Conservation (phyloP, 1,140 invertebrate species). For the Venturia canescens region DNA sequence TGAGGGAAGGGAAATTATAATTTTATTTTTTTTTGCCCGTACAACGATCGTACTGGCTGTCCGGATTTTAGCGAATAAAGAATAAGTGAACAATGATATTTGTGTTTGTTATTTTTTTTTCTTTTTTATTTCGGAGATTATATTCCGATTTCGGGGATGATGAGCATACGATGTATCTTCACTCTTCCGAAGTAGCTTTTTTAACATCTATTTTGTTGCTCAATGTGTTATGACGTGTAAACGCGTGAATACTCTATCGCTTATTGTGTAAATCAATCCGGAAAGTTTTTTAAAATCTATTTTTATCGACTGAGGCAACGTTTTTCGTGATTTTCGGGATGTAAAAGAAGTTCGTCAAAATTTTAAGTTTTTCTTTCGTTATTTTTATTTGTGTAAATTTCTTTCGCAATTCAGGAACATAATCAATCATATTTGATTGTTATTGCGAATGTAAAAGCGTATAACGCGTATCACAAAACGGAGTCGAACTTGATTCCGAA, state of each 20-base stretch:
- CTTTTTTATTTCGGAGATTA: no score
- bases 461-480: neutral
- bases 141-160: no score
- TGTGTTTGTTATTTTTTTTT: neutral
- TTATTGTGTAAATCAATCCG: neutral
- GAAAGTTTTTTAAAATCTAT: neutral
- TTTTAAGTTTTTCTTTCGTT: no score
- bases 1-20: neutral
- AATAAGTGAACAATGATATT: neutral
- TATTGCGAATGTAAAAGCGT: neutral
- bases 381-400: no score
- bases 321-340: no score
- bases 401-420: no score
- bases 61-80: neutral
- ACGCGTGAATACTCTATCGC: neutral
- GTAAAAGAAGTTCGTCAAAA: no score
- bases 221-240: neutral
- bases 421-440: neutral
- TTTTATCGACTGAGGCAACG: no score
- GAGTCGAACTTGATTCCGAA: no score
- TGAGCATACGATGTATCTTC: neutral
- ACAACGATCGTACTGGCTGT: neutral
- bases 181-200: neutral
- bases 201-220: conserved; percentile 14
- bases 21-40: neutral